A percentile compares a stretch with the other conserved stretches of the same genome.
These are phyloP conservation scores for Fragum sueziense DNA, from an alignment of 2,888 invertebrate genomes.

Conservation along the genomic window DNA sequence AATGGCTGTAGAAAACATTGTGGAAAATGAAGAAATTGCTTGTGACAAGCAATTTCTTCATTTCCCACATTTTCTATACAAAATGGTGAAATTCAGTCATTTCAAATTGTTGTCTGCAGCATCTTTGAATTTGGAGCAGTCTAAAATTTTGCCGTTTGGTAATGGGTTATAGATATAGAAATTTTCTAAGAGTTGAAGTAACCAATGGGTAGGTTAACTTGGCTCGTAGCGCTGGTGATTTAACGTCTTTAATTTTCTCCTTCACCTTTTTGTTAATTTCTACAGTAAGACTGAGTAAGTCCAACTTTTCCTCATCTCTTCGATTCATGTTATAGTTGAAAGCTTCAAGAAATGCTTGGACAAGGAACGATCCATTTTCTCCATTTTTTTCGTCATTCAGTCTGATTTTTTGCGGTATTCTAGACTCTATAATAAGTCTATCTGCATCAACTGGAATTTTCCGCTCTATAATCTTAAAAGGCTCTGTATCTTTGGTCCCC, in stretches of 20 bases:
- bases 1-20: too few species aligned
- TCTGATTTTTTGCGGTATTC: background rate
- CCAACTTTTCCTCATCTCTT: background rate
- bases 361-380: background rate
- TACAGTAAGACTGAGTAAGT: background rate
- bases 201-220: background rate
- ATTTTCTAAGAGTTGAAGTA: conserved; percentile 12
- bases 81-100: too few species aligned
- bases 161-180: conserved; percentile 6
- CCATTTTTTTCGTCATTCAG: background rate
- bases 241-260: background rate
- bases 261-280: background rate
- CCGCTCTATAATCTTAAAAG: background rate
- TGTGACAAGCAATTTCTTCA: too few species aligned
- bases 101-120: too few species aligned
- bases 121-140: too few species aligned
- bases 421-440: conserved; percentile 3
- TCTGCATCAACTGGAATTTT: conserved; percentile 4
- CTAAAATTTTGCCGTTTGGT: too few species aligned
- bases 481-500: background rate
- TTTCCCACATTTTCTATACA: too few species aligned
- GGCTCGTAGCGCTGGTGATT: too few species aligned
- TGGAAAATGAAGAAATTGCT: too few species aligned
- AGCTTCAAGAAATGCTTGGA: conserved; percentile 9
- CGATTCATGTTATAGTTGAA: background rate